phyloP scores from a whole-genome alignment of 2,888 invertebrate species.

The Cheilosia impressa region DNA sequence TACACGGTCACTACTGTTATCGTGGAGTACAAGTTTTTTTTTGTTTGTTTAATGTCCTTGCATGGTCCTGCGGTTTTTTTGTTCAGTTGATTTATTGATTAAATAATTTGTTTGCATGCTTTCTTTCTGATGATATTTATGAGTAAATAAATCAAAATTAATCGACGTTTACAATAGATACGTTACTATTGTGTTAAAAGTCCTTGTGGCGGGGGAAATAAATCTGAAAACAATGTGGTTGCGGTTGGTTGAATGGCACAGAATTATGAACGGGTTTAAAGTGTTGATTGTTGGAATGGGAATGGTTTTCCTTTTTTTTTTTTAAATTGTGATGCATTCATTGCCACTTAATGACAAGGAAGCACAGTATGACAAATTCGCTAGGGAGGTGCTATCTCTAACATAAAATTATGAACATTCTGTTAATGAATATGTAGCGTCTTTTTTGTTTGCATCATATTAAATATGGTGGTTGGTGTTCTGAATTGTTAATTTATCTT shows the following conservation, averaged over 20 bases:
- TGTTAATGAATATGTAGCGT: no score
- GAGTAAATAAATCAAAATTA: slow-evolving; percentile 46
- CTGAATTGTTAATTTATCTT: no score
- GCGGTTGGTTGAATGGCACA: background rate
- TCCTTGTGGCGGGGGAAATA: slow-evolving; percentile 50
- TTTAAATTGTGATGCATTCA: no score
- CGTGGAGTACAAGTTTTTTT: background rate
- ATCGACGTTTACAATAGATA: slow-evolving; percentile 3
- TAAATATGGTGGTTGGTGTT: no score
- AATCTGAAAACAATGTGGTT: slow-evolving; percentile 25
- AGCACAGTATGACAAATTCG: no score
- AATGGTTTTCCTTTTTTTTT: no score
- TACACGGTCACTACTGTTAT: background rate
- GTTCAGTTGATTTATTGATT: slow-evolving; percentile 46
- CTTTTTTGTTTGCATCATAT: no score
- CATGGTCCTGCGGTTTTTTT: slow-evolving; percentile 21
- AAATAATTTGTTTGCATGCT: slow-evolving; percentile 36
- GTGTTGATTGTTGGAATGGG: no score
- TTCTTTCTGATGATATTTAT: slow-evolving; percentile 38
- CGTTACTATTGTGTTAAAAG: background rate
- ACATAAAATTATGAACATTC: no score
- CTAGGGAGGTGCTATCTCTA: no score
- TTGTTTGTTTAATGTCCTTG: slow-evolving; percentile 19
- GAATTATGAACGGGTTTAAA: no score
- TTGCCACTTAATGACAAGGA: no score